Percentiles rank a stretch among this genome's conserved stretches.
Evolutionary conservation across 2,797 vertebrate species (phyloP).

Genomic region (Dromococcyx pavoninus): DNA sequence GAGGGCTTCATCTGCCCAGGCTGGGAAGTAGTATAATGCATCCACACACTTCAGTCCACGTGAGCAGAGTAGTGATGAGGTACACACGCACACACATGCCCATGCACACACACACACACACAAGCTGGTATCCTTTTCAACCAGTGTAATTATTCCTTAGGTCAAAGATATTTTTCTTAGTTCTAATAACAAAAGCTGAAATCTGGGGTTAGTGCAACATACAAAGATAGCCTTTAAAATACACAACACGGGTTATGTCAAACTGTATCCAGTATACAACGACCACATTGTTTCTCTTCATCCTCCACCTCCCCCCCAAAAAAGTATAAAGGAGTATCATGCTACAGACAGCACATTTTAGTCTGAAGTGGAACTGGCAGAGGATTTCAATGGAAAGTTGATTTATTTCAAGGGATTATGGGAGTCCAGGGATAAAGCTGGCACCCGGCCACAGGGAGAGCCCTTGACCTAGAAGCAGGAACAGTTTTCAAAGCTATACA

Average conservation of each 20-base stretch:
- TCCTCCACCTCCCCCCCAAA: too few relatives aligned
- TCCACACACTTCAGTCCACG: not conserved
- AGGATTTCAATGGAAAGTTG: constrained; percentile 77
- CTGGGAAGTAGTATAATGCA: not conserved
- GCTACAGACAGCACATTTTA: constrained; percentile 52
- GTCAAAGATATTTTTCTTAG: constrained; percentile 36
- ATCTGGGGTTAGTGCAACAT: not conserved
- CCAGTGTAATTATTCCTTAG: not conserved
- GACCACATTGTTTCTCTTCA: constrained; percentile 36
- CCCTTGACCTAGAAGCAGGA: constrained; percentile 81
- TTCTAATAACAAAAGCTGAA: constrained; percentile 41
- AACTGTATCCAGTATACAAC: constrained; percentile 27
- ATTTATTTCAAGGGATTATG: constrained; percentile 80
- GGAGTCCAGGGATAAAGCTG: constrained; percentile 75
- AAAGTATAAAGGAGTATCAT: constrained; percentile 59
- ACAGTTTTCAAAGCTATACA: constrained; percentile 63
- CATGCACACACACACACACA: not conserved
- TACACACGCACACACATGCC: not conserved
- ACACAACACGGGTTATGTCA: not conserved
- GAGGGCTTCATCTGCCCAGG: constrained; percentile 27
- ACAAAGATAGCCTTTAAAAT: not conserved
- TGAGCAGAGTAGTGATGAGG: not conserved
- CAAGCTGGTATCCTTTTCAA: constrained; percentile 1
- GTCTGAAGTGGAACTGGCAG: constrained; percentile 69
- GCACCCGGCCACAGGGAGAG: constrained; percentile 75